Percentiles rank a stretch among this genome's conserved stretches.
Conservation (phyloP, 2,113 vertebrate species). For the Hypocryptadius cinnamomeus region DNA sequence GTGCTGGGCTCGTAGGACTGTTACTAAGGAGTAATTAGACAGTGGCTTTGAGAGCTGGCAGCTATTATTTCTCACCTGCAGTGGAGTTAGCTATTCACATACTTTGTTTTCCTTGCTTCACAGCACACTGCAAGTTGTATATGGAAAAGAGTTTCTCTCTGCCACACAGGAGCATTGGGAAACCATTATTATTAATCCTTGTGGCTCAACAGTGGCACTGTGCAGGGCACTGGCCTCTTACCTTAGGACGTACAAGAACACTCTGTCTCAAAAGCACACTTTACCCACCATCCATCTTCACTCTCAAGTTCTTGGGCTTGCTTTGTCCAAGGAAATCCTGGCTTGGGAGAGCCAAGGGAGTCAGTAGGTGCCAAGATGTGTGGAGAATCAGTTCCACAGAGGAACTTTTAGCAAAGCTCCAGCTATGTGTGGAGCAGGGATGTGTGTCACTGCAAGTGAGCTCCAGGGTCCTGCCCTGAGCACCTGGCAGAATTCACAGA, state of each 20-base stretch:
- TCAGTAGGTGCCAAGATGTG: accelerated
- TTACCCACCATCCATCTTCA: not conserved
- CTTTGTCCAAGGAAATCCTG: not conserved
- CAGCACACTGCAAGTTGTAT: not conserved
- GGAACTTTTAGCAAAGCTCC: not conserved
- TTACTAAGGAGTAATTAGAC: constrained; percentile 16
- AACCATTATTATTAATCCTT: not conserved
- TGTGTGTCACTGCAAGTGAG: not conserved
- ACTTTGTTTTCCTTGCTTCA: not conserved
- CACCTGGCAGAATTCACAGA: not conserved
- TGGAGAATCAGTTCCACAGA: not conserved
- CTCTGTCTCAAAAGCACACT: not conserved
- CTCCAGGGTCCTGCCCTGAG: not conserved
- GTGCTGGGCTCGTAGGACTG: not conserved
- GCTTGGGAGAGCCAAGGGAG: not conserved
- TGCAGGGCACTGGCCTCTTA: not conserved
- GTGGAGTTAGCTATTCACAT: not conserved
- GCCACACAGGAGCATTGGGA: not conserved
- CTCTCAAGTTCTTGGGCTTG: not conserved
- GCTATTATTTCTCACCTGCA: not conserved
- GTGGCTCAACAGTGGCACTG: not conserved
- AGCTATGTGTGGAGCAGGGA: no score
- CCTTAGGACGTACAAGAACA: not conserved
- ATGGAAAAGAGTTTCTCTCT: not conserved
- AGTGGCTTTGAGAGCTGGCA: not conserved